These are phyloP conservation scores for Proisotoma minuta DNA, from an alignment of 2,888 invertebrate species.

Conservation along the genomic window DNA sequence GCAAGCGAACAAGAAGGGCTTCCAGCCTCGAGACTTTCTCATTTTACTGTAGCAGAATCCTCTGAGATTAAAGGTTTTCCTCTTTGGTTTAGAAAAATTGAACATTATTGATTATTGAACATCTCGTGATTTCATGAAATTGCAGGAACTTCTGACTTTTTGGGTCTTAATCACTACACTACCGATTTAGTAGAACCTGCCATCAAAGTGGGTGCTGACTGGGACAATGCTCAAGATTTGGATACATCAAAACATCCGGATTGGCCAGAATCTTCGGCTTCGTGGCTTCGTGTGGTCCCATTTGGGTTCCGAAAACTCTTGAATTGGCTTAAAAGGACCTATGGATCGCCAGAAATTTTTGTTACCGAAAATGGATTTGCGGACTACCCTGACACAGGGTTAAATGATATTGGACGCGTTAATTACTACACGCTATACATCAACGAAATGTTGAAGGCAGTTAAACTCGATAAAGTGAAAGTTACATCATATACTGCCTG, in stretches of 20 bases:
- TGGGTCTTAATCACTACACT: conserved; percentile 24
- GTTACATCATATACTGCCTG: conserved; percentile 29
- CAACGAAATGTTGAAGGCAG: conserved; percentile 42
- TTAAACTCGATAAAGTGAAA: conserved; percentile 37
- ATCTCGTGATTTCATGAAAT: too few species aligned
- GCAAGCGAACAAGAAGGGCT: background rate
- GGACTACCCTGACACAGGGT: conserved; percentile 21
- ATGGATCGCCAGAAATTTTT: conserved; percentile 50
- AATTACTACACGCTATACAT: conserved; percentile 42
- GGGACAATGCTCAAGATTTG: conserved; percentile 24
- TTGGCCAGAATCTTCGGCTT: conserved; percentile 30
- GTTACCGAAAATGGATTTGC: conserved; percentile 44
- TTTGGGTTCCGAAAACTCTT: conserved; percentile 39
- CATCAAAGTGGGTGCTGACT: background rate
- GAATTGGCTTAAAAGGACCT: conserved; percentile 36
- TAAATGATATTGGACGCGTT: conserved; percentile 39
- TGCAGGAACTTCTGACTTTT: conserved; percentile 18
- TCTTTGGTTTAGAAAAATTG: too few species aligned
- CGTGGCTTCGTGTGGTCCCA: conserved; percentile 40
- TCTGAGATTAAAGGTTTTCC: background rate
- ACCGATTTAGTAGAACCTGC: conserved; percentile 6
- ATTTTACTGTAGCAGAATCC: conserved; percentile 1
- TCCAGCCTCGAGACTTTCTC: background rate
- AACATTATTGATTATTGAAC: too few species aligned
- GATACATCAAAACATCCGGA: conserved; percentile 22